A percentile compares a stretch with the other conserved stretches of the same genome.
Conservation (phyloP, 2,797 vertebrate genomes). For the Falco concolor region DNA sequence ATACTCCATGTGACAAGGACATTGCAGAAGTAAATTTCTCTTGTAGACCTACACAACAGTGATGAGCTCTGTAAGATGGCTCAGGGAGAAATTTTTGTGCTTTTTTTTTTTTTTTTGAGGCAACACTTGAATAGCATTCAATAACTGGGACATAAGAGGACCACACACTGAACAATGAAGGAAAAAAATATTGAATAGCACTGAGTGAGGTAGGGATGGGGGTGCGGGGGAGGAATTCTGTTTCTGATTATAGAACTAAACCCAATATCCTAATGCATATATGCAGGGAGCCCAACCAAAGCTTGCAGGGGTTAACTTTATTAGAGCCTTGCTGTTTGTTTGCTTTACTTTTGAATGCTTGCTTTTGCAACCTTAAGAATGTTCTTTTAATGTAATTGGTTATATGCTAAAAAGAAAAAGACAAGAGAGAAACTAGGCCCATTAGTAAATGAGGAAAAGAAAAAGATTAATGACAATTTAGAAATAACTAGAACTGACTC, state of each 20-base stretch:
- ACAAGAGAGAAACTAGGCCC: not conserved
- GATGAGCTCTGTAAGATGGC: not conserved
- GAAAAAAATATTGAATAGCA: not conserved
- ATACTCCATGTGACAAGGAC: not conserved
- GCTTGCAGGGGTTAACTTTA: not conserved
- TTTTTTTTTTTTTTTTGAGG: not conserved
- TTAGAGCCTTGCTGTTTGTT: not conserved
- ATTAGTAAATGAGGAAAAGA: conserved; percentile 41
- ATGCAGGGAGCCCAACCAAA: not conserved
- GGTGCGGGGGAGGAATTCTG: not conserved
- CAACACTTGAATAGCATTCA: not conserved
- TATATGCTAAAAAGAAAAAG: not conserved
- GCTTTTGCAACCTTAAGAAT: not conserved
- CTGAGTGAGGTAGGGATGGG: not conserved
- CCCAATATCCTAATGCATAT: not conserved
- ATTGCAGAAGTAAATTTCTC: not conserved
- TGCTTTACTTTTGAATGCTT: not conserved
- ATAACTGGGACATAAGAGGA: not conserved
- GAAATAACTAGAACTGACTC: conserved; percentile 49
- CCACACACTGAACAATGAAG: conserved; percentile 5
- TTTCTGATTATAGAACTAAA: not conserved
- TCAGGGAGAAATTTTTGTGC: not conserved
- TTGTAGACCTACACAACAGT: not conserved
- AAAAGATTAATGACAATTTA: conserved; percentile 53
- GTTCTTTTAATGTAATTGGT: not conserved